Evolutionary conservation across 30 jellyfish, hydroid and myxozoan species (phyloP), one percentile per base, ranked within the genome.

Genomic region (Cassiopea andromeda): DNA sequence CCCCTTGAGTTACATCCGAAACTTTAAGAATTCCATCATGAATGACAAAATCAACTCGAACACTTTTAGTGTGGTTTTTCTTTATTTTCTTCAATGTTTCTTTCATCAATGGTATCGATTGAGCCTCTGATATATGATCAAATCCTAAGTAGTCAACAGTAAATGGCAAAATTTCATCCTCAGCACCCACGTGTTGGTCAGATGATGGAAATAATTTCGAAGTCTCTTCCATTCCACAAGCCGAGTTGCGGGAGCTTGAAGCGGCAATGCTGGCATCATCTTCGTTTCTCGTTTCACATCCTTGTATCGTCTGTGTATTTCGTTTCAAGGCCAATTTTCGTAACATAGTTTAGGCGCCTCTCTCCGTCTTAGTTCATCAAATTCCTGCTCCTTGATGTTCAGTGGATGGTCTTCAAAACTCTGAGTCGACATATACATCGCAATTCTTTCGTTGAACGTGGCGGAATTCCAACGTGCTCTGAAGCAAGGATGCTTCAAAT

Each of bases 61-160:
- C 82, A 16, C 98, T 83, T 82, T 89, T 92, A 58, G 95, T 68
- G 84, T 96, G 99, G 64, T 92, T 94, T 71, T 96, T 96, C 76
- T 96, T 96, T 45, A 96, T 85, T 85, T 97, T 78, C 85, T 96
- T 96, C 91, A 96, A 80, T 1, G 99, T 96, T 81, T 96, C 99
- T 90, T 93, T 91, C 89, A 96, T 77, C 4, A 96, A 69, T 3
- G 99, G 98, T 18, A 91, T 80, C 72, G 99, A 96, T 92, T 96
- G 98, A 38, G 97, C 99, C 73, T 96, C 99, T 47, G 99, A 96
- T 48, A 96, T 91, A 54, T 96, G 97, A 80, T 96, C 99, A 13
- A 93, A 96, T 54, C 99, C 99, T 19, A 96, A 80, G 81, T 96
- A 96, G 85, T 96, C 99, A 69, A 96, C 97, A 73, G 87, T 96